These are phyloP conservation scores for Lymantria dispar DNA, from an alignment of 2,888 invertebrate genomes.

Conservation along the genomic window DNA sequence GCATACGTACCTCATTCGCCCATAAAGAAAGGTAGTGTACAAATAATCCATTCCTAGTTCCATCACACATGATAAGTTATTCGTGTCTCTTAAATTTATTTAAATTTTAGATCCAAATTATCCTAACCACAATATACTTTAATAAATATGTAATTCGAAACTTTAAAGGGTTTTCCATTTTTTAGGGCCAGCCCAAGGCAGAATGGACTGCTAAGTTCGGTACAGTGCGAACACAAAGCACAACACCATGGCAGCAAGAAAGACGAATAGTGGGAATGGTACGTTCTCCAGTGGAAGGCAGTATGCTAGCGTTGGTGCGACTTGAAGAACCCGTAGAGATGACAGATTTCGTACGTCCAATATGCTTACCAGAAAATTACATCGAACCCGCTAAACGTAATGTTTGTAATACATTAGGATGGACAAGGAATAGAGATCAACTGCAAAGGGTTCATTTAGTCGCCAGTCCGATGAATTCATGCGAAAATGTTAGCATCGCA, in stretches of 20 bases:
- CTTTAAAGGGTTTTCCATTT: constrained; percentile 1
- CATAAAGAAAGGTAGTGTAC: no score
- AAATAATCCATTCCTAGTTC: no score
- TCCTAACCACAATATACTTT: neutral
- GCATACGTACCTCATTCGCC: no score
- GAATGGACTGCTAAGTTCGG: constrained; percentile 93
- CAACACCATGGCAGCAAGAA: constrained; percentile 94
- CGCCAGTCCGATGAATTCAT: constrained; percentile 89
- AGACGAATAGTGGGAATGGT: constrained; percentile 92
- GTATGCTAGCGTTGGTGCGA: constrained; percentile 90
- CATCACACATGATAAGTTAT: no score
- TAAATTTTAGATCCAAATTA: no score
- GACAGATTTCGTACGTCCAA: constrained; percentile 92
- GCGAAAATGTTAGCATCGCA: constrained; percentile 93
- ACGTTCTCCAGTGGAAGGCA: constrained; percentile 94
- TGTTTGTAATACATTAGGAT: constrained; percentile 92
- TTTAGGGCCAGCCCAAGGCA: constrained; percentile 90
- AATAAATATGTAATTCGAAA: neutral
- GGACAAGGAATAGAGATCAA: constrained; percentile 92
- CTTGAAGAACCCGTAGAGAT: constrained; percentile 88
- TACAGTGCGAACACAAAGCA: constrained; percentile 88
- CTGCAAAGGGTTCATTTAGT: constrained; percentile 91
- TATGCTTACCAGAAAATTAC: constrained; percentile 87
- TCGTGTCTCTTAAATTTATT: no score
- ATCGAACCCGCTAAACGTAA: constrained; percentile 42